Evolutionary conservation across 2,113 vertebrate genomes (phyloP), one percentile per base, ranked within the genome.

Genomic region (Oceanites oceanicus): DNA sequence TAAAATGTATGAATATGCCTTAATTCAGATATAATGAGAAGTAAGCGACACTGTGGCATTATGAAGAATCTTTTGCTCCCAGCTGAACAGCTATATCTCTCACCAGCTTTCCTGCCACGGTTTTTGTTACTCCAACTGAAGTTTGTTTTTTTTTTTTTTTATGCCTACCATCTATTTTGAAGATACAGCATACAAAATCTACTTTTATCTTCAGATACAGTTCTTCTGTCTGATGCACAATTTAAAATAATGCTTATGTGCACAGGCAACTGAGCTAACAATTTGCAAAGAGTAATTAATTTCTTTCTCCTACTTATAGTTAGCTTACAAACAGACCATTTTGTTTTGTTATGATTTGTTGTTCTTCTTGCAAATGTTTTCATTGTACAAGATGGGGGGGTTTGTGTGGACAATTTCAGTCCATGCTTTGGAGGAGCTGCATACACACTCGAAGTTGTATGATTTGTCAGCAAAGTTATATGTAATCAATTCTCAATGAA

Each of bases 401-500:
- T 22, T 80, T 65, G 30, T 72, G 36, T 30, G 65, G 36, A 38
- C 59, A 62, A 2, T 68, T 81, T 91, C 42, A 68, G 7, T 6
- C 11, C 30, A 17, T 88, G 20, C 19, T 74, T 72, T 82, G 75
- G 53, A 85, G 49, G 15, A 42, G 38, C 74, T 59, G 40, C 11
- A 5, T 52, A 9, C 2, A 10, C 14, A 9, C 49, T 90, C 82
- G 34, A 68, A 88, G 55, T 40, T 80, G 19, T 77, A 16, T 86
- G 59, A 76, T 88, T 49, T 80, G 61, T 82, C 45, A 72, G 20
- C 53, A 30, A 85, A 81, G 40, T 86, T 91, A 5, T 5, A 10
- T 86, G 42, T 42, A 56, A 86, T 67, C 23, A 45, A 2, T 82
- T 93, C 53, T 92, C 58, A 85, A 55, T 95, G 55, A 86, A 79